These are phyloP conservation scores for Caradrina kadenii DNA, from an alignment of 2,888 invertebrate genomes.

Conservation along the genomic window DNA sequence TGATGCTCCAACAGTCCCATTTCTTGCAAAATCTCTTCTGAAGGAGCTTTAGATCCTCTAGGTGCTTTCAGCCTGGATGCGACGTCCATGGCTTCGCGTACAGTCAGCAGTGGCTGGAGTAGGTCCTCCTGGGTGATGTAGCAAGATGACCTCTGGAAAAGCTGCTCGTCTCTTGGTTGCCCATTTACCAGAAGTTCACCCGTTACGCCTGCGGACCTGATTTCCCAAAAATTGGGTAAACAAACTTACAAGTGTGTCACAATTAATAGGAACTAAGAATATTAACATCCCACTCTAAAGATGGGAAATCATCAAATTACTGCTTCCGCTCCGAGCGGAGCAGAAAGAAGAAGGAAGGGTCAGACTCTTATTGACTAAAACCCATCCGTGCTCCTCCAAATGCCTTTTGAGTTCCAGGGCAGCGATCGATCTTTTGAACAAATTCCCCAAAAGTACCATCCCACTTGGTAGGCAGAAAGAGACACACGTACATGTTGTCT, in stretches of 20 bases:
- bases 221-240: conserved; percentile 2
- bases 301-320: too few relatives aligned
- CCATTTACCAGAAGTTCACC: conserved; percentile 93
- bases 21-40: conserved; percentile 91
- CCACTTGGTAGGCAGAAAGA: not conserved
- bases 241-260: not conserved
- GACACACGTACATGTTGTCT: not conserved
- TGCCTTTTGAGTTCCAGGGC: too few relatives aligned
- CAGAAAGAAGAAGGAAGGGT: too few relatives aligned
- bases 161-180: conserved; percentile 91
- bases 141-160: conserved; percentile 93
- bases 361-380: too few relatives aligned
- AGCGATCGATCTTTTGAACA: too few relatives aligned
- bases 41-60: conserved; percentile 82
- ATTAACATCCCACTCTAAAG: too few relatives aligned
- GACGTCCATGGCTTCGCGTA: conserved; percentile 94
- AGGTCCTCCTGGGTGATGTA: conserved; percentile 96
- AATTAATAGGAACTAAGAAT: too few relatives aligned
- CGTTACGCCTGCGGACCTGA: conserved; percentile 92
- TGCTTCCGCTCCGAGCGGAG: too few relatives aligned
- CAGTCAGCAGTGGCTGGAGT: conserved; percentile 93
- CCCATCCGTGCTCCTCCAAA: too few relatives aligned
- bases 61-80: conserved; percentile 94
- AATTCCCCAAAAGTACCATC: not conserved
- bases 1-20: conserved; percentile 92